Percentiles rank a stretch among this genome's conserved stretches.
These are phyloP conservation scores for Drosophila trichaetosa DNA, from an alignment of 2,888 invertebrate species.

Conservation along the genomic window DNA sequence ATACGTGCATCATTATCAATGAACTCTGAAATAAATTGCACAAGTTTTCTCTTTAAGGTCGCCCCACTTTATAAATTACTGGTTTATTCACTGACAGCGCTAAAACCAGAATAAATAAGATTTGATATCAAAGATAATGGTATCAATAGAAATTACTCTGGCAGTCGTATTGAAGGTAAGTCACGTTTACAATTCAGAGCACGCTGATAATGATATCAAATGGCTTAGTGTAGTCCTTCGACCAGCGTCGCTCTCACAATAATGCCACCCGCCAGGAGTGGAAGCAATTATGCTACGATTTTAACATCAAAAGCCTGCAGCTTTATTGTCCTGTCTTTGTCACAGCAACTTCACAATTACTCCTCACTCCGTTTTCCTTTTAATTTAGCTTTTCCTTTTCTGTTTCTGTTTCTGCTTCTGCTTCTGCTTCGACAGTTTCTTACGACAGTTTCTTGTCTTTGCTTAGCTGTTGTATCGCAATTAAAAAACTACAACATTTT, in stretches of 20 bases:
- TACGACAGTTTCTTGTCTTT: slow-evolving; percentile 5
- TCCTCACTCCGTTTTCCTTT: not conserved
- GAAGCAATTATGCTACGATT: slow-evolving; percentile 33
- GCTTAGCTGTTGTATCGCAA: slow-evolving; percentile 30
- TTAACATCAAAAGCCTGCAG: slow-evolving; percentile 16
- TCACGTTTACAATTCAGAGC: not conserved
- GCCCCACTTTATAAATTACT: slow-evolving; percentile 15
- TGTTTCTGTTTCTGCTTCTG: not conserved
- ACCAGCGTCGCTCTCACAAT: not conserved
- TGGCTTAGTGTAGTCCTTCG: not conserved
- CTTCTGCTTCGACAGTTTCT: slow-evolving; percentile 6
- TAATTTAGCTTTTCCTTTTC: not conserved
- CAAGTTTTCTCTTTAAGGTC: slow-evolving; percentile 51
- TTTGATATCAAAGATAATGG: not conserved
- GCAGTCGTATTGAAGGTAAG: not conserved
- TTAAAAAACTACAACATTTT: slow-evolving; percentile 47
- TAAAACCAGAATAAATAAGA: not conserved
- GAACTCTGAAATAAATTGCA: slow-evolving; percentile 55
- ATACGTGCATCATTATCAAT: not conserved
- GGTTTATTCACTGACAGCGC: not conserved
- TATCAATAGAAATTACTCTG: not conserved
- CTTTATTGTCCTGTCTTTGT: slow-evolving; percentile 8
- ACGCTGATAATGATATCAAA: not conserved
- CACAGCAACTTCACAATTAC: slow-evolving; percentile 1
- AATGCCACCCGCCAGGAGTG: slow-evolving; percentile 9